Base-by-base conservation (phyloP, 2,113 vertebrate genomes). In the Myotis lucifugus region DNA sequence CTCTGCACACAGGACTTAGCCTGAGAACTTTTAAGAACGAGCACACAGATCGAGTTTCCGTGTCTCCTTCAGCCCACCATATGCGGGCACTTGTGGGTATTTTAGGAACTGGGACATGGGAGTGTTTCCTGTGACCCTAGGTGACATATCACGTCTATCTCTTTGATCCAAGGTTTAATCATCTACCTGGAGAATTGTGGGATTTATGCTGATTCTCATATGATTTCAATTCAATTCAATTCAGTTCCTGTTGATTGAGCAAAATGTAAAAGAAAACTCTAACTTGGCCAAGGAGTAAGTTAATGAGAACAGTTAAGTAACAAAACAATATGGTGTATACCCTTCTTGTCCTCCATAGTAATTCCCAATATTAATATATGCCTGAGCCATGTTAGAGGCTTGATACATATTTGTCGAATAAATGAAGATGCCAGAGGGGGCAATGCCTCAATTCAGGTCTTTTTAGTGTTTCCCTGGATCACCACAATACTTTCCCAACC, bases 191-290 rank as follows among this genome's bases (percentile, higher is more conserved):
- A 59, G 13, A 85, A 21, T n/a, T 6, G 64, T n/a, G 59, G 25
- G 67, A 19, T 37, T 78, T 46, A 48, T 67, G 29, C 21, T 19
- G 81, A 37, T 18, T 76, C 19, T 94, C 3, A 3, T 34, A 46
- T 59, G 90, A 59, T 64, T 87, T 92, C 54, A 21, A 15, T 64
- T 29, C 54, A 21, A 15, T 64, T 29, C 42, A 70, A 56, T 46
- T 66, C 37, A 32, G 11, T 66, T 88, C n/a, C 25, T 88, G 3
- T 92, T 66, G 32, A 67, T 50, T 88, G 82, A 52, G 11, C 6
- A 85, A 67, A 91, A 70, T 42, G 27, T 81, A 77, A 92, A 92
- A 37, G 34, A 82, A 85, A 70, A n/a, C 23, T 79, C 48, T 74
- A 61, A 67, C 12, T 74, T 88, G 34, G 37, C 34, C 56, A 48